A percentile compares a stretch with the other conserved stretches of the same genome.
Evolutionary conservation across 2,888 invertebrate species (phyloP).

Genomic region (Ashinkailepas kermadecensis): DNA sequence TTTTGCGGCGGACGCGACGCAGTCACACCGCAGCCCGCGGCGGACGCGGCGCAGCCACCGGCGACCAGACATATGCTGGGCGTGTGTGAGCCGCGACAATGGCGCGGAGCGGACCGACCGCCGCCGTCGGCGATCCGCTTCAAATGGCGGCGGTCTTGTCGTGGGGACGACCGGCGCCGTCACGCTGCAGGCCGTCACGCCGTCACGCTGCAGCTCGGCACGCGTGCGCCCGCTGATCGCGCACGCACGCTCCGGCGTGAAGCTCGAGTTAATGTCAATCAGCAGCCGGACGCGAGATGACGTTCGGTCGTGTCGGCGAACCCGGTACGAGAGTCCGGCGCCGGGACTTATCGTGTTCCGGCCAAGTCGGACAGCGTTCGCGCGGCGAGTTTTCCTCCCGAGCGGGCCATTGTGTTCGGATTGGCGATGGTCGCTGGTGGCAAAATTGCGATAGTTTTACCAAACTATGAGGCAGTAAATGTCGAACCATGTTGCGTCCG

Average conservation of each 20-base stretch:
- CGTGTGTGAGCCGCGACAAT: background rate
- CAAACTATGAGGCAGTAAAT: too few species aligned
- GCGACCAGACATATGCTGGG: background rate
- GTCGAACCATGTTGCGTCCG: too few species aligned
- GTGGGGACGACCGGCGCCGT: background rate
- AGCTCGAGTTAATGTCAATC: background rate
- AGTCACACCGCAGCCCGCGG: background rate
- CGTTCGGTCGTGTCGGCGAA: too few species aligned
- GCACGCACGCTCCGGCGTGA: background rate
- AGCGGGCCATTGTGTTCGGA: too few species aligned
- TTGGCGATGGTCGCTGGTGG: too few species aligned
- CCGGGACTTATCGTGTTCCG: too few species aligned
- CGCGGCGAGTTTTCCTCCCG: too few species aligned
- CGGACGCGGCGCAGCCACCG: too few species aligned
- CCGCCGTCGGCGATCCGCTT: background rate
- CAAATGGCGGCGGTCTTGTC: background rate
- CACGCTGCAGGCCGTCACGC: background rate
- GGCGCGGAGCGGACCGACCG: background rate
- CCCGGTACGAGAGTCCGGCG: too few species aligned
- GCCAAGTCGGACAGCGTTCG: too few species aligned
- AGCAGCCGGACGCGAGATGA: background rate
- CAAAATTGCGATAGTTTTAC: too few species aligned
- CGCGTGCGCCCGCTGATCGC: background rate
- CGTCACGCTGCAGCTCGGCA: background rate
- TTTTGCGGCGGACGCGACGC: background rate